Conservation (phyloP, 2,888 invertebrate genomes). For the Rotaria macrura region DNA sequence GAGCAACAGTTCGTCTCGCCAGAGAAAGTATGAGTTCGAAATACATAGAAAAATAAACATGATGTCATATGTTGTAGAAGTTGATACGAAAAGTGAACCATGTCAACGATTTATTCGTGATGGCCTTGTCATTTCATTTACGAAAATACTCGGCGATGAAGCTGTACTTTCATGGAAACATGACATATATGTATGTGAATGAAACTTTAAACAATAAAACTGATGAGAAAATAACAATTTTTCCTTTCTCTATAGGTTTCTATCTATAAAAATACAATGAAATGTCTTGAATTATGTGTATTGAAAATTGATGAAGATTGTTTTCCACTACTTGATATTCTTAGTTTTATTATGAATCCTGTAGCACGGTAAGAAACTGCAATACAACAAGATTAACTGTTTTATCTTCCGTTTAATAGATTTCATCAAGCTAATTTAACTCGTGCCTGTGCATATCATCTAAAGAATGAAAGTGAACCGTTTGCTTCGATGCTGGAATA, state of each 20-base stretch:
- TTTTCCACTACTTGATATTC: conserved; percentile 76
- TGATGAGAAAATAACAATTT: neutral
- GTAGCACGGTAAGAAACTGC: conserved; percentile 66
- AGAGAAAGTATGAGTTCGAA: conserved; percentile 61
- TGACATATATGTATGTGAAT: conserved; percentile 67
- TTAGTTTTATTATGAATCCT: conserved; percentile 86
- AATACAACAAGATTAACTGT: too few relatives aligned
- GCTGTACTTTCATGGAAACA: conserved; percentile 93
- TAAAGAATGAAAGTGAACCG: neutral
- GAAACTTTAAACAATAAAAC: neutral
- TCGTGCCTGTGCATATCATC: neutral
- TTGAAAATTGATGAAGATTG: conserved; percentile 76
- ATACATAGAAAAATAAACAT: neutral
- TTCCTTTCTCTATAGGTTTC: conserved; percentile 54
- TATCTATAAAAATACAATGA: conserved; percentile 81
- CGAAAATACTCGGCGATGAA: conserved; percentile 89
- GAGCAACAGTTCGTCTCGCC: conserved; percentile 76
- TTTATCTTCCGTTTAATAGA: neutral
- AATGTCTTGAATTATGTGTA: conserved; percentile 80
- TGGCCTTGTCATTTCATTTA: conserved; percentile 81
- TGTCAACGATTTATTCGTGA: conserved; percentile 90
- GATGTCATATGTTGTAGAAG: conserved; percentile 54
- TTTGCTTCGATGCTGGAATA: neutral
- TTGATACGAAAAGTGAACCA: conserved; percentile 73
- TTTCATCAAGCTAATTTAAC: neutral